Base-by-base conservation (phyloP, 2,888 invertebrate genomes). In the Scaptomyza polygonia region DNA sequence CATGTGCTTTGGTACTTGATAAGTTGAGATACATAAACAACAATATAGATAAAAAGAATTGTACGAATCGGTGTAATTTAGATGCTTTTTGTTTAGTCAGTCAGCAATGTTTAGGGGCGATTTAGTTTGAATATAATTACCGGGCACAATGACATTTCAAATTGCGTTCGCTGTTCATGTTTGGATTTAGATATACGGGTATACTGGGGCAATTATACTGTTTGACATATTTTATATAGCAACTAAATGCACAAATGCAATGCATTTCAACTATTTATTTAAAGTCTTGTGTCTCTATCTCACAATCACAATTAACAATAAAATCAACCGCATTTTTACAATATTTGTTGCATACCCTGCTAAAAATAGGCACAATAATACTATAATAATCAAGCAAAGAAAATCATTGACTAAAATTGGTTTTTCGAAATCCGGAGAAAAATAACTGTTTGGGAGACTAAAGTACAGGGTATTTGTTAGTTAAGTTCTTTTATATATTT, bases 171-270 rank as follows among this genome's bases (percentile, higher is more conserved):
- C 18, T 27, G 70, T 52, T 45, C 69, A 57, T 53, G 61, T 72
- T 61, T 29, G 53, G 49, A 36, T 12, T 9, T 52, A 59, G 55
- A 59, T 39, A 34, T 8, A 34, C 14, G 27, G n/a, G 47, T 40
- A 47, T 44, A 14, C 36, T 56, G 18, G 43, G 27, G 36, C 67
- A 81, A 86, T 80, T 81, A 83, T 51, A 68, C 39, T 59, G 72
- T 68, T 80, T 83, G 84, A 86, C 80, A 83, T 68, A 77, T 86
- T 83, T 85, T 61, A 65, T 53, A 45, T 53, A 74, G 40, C 65
- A 59, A 43, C 61, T 29, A 67, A 75, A 68, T 71, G 30, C 49
- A 52, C 66, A 72, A 55, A 58, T 74, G 65, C 42, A 59, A 52
- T 82, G 42, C 63, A 78, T 59, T 67, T 53, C 29, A 69, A 66